phyloP scores from a whole-genome alignment of 2,113 vertebrate species.

The Heterotilapia buettikoferi region DNA sequence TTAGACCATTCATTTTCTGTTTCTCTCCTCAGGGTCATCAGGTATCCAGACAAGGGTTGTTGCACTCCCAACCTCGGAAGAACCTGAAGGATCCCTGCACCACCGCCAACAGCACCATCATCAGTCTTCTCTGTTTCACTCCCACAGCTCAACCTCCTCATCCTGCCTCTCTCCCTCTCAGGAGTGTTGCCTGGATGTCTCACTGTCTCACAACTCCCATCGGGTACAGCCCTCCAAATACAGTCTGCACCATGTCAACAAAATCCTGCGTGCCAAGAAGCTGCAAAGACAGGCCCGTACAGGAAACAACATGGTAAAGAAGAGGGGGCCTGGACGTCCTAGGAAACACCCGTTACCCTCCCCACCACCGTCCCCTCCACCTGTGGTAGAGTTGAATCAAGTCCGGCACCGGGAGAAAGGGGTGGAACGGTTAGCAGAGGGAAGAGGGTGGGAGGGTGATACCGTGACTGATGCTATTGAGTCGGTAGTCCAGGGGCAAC shows the following conservation, averaged over 20 bases:
- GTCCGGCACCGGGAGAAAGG: conserved; percentile 43
- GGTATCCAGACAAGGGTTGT: conserved; percentile 59
- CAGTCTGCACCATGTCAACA: conserved; percentile 97
- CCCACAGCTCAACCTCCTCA: conserved; percentile 48
- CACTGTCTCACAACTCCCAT: conserved; percentile 58
- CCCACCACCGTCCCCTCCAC: conserved; percentile 68
- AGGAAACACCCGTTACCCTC: conserved; percentile 84
- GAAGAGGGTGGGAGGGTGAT: conserved; percentile 75
- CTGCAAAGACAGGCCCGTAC: conserved; percentile 97
- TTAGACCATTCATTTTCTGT: background rate
- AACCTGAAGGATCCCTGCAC: conserved; percentile 49
- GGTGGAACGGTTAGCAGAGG: conserved; percentile 17
- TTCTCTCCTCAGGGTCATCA: conserved; percentile 41
- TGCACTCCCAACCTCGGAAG: conserved; percentile 50
- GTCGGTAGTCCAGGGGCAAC: conserved; percentile 84
- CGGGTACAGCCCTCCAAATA: conserved; percentile 83
- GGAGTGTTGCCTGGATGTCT: conserved; percentile 57
- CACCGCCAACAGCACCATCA: conserved; percentile 61
- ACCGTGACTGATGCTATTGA: conserved; percentile 89
- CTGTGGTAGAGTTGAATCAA: conserved; percentile 26
- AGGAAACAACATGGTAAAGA: conserved; percentile 98
- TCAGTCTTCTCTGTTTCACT: conserved; percentile 62
- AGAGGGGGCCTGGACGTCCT: conserved; percentile 85
- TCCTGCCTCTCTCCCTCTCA: conserved; percentile 47
- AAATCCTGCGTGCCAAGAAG: conserved; percentile 96